Evolutionary conservation across 2,888 invertebrate genomes (phyloP).

Genomic region (Drosophila vallismaia): DNA sequence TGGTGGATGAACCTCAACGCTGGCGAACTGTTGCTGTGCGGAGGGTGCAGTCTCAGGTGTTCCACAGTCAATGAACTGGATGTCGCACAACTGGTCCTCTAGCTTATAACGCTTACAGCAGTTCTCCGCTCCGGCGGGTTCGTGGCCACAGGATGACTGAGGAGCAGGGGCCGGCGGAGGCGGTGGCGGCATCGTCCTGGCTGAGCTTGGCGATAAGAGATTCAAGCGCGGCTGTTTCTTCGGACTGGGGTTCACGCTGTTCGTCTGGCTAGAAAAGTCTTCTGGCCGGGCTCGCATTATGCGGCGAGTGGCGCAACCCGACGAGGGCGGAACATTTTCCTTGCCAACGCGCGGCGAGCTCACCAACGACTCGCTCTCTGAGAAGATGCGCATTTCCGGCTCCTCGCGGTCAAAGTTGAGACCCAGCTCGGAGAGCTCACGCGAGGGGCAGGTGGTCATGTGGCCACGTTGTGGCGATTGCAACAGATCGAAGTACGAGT

Average conservation of each 20-base stretch:
- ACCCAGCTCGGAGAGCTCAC: slow-evolving; percentile 92
- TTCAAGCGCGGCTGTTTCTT: slow-evolving; percentile 86
- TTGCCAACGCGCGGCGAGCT: slow-evolving; percentile 86
- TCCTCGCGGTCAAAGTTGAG: slow-evolving; percentile 93
- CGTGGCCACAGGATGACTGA: slow-evolving; percentile 63
- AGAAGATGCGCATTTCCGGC: slow-evolving; percentile 93
- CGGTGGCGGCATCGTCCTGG: slow-evolving; percentile 53
- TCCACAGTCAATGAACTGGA: slow-evolving; percentile 92
- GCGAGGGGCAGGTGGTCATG: slow-evolving; percentile 83
- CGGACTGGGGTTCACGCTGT: slow-evolving; percentile 86
- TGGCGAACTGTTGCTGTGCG: slow-evolving; percentile 81
- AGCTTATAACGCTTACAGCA: slow-evolving; percentile 88
- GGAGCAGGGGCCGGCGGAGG: slow-evolving; percentile 41
- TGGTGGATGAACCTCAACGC: slow-evolving; percentile 83
- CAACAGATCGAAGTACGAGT: slow-evolving; percentile 93
- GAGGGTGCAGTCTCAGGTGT: slow-evolving; percentile 87
- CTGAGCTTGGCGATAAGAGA: slow-evolving; percentile 80
- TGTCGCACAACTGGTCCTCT: slow-evolving; percentile 91
- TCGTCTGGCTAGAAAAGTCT: slow-evolving; percentile 85
- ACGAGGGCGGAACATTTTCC: slow-evolving; percentile 83
- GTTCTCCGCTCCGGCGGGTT: slow-evolving; percentile 83
- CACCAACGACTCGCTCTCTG: slow-evolving; percentile 91
- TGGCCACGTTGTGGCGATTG: slow-evolving; percentile 84
- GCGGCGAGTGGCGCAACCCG: slow-evolving; percentile 82
- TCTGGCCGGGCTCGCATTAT: slow-evolving; percentile 85